Evolutionary conservation across 2,113 vertebrate species (phyloP).

Genomic region (Campylomormyrus tamandua): DNA sequence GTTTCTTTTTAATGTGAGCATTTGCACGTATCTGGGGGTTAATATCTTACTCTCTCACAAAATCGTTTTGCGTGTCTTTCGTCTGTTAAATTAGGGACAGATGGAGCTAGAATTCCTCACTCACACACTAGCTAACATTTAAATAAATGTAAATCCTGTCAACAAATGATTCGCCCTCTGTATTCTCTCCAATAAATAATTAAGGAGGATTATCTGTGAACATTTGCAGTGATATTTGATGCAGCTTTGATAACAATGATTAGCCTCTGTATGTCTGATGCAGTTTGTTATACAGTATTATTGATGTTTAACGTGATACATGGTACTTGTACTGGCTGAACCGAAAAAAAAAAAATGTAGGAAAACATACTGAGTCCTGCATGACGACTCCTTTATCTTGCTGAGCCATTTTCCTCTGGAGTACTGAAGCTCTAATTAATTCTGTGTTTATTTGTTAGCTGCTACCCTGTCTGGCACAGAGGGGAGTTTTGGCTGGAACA

Average conservation of each 20-base stretch:
- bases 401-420: background rate
- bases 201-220: background rate
- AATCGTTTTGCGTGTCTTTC: background rate
- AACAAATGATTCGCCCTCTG: background rate
- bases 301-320: background rate
- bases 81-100: background rate
- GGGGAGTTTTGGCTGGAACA: background rate
- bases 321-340: background rate
- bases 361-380: slow-evolving; percentile 5
- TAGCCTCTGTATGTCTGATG: background rate
- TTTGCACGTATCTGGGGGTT: background rate
- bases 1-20: background rate
- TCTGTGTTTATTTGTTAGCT: background rate
- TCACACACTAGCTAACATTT: background rate
- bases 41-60: background rate
- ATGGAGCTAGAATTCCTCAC: background rate
- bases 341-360: background rate
- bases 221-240: background rate
- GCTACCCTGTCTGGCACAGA: background rate
- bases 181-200: slow-evolving; percentile 5
- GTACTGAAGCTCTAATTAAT: background rate
- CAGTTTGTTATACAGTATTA: slow-evolving; percentile 8
- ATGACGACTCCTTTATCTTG: background rate
- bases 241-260: background rate
- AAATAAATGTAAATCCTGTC: background rate